Evolutionary conservation across 1,140 invertebrate genomes (phyloP).

Genomic region (Cryptotermes secundus): DNA sequence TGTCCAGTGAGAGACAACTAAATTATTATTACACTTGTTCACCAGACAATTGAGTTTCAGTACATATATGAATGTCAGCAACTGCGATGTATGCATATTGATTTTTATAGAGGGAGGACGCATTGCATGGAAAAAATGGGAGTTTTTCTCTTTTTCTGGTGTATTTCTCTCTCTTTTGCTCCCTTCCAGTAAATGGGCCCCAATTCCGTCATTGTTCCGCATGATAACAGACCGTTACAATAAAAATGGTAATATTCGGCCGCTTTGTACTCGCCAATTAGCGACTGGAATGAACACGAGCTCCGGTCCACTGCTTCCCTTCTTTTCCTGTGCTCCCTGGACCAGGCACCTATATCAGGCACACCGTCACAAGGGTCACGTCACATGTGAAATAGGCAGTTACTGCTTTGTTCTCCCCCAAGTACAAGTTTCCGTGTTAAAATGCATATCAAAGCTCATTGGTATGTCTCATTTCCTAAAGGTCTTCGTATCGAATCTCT

Average conservation of each 20-base stretch:
- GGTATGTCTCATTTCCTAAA: too few relatives aligned
- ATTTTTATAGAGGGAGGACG: slow-evolving; percentile 28
- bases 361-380: slow-evolving; percentile 17
- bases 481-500: neutral
- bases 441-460: too few relatives aligned
- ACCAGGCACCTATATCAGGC: too few relatives aligned
- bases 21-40: slow-evolving; percentile 28
- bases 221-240: slow-evolving; percentile 33
- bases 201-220: slow-evolving; percentile 34
- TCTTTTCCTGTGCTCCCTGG: neutral
- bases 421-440: too few relatives aligned
- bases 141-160: neutral
- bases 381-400: neutral
- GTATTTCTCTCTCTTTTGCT: neutral
- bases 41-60: slow-evolving; percentile 28
- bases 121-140: neutral
- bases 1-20: slow-evolving; percentile 16
- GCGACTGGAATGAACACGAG: neutral
- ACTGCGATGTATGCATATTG: slow-evolving; percentile 28
- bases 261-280: slow-evolving; percentile 28
- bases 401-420: too few relatives aligned
- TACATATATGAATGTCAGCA: slow-evolving; percentile 27
- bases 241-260: slow-evolving; percentile 34
- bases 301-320: slow-evolving; percentile 22
- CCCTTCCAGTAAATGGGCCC: slow-evolving; percentile 27